phyloP scores from a whole-genome alignment of 2,797 vertebrate genomes.

The Micromesistius poutassou region DNA sequence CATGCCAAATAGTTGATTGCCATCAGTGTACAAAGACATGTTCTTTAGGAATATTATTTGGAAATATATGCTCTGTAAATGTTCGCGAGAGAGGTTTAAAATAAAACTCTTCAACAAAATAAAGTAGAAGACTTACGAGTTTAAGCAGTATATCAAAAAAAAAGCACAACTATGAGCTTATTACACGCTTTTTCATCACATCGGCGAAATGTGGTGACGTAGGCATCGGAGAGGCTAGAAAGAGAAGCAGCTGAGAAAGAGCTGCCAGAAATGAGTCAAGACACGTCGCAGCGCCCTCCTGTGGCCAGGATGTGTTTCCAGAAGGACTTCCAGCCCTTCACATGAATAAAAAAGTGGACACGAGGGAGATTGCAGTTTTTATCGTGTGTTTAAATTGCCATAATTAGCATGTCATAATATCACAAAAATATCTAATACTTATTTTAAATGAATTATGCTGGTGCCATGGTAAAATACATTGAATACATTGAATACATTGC shows the following conservation, averaged over 20 bases:
- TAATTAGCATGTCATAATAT: not conserved
- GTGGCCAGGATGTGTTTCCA: slow-evolving; percentile 40
- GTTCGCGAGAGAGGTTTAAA: not conserved
- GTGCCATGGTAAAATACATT: not conserved
- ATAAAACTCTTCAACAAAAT: not conserved
- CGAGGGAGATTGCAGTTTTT: too few species aligned
- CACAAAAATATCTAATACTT: not conserved
- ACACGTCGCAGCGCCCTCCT: slow-evolving; percentile 33
- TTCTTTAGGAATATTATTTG: not conserved
- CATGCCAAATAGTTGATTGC: not conserved
- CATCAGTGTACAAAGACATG: not conserved
- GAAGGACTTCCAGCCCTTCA: not conserved
- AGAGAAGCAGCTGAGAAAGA: not conserved
- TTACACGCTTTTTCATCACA: slow-evolving; percentile 52
- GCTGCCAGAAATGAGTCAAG: slow-evolving; percentile 17
- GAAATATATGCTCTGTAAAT: not conserved
- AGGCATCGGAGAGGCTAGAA: slow-evolving; percentile 34
- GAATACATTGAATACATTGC: too few species aligned
- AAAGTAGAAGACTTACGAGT: slow-evolving; percentile 46
- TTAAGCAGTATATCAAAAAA: slow-evolving; percentile 5
- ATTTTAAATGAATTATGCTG: not conserved
- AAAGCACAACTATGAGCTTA: slow-evolving; percentile 24
- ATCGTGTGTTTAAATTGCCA: not conserved
- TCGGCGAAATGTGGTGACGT: slow-evolving; percentile 74
- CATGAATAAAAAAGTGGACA: not conserved